Evolutionary conservation across 1,140 invertebrate species (phyloP), one percentile per base, ranked within the genome.

Genomic region (Nylanderia fulva): DNA sequence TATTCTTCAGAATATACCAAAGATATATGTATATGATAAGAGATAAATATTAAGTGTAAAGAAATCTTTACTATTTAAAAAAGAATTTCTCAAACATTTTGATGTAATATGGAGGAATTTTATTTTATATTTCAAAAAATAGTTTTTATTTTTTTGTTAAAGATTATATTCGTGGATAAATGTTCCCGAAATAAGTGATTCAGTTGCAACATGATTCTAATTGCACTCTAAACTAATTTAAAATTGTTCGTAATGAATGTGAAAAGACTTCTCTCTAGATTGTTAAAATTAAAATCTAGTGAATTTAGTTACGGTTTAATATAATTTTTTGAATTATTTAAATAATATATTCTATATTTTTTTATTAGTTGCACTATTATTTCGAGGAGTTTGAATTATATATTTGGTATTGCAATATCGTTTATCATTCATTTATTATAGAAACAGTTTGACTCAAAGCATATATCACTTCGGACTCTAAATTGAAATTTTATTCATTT

Each of bases 401-500:
- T 33, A 33, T 56, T 52, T 45, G 61, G 42, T 11, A 18, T 39
- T 74, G 24, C 29, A 36, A 77, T n/a, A 21, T 13, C 52, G 15
- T 48, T 27, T 48, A 33, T 63, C 63, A 52, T 77, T 48, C 13
- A 77, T 63, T 60, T 61, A 33, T 76, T n/a, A 48, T 48, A 48
- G 42, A 48, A 77, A 63, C 11, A 64, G 45, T 64, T 79, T 79
- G 24, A 42, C 24, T 64, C 52, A 52, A 64, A 64, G 42, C 75
- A 36, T 76, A 48, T 48, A 76, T 18, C 27, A 24, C 29, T 1
- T n/a, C 36, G n/a, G 39, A 24, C n/a, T 79, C 54, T 52, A 79
- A 79, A 79, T 77, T 77, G 60, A 21, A 77, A 36, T 79, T 66
- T 66, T 39, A 66, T 48, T 64, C 60, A 76, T 48, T 63, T 77